These are phyloP conservation scores for Sebastes vulpes DNA, from an alignment of 2,797 vertebrate species.

Conservation along the genomic window DNA sequence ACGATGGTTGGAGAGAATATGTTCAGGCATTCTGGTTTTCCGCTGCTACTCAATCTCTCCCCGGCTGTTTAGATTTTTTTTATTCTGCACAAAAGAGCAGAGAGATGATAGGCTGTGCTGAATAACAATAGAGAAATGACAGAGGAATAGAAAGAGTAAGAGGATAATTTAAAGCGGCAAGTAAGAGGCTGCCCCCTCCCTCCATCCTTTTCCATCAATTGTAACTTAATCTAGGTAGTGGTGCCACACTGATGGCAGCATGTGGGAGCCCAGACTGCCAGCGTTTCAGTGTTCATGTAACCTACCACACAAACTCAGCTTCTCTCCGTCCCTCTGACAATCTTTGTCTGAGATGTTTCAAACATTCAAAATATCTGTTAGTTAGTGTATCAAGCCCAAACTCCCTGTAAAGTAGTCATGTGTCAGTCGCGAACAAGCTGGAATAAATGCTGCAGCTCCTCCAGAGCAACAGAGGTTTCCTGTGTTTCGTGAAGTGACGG, in stretches of 20 bases:
- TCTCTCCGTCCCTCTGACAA: background rate
- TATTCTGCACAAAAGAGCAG: conserved; percentile 33
- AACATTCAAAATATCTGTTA: no score
- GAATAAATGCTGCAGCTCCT: no score
- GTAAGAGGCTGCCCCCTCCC: background rate
- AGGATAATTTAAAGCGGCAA: conserved; percentile 17
- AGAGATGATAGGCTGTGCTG: conserved; percentile 28
- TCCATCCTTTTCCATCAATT: conserved; percentile 18
- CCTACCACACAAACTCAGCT: background rate
- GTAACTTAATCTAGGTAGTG: conserved; percentile 13
- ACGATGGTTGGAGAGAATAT: background rate
- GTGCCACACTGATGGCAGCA: conserved; percentile 2
- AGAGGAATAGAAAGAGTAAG: conserved; percentile 1
- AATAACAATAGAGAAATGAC: conserved; percentile 24
- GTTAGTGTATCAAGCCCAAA: no score
- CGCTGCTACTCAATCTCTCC: background rate
- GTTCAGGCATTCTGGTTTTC: background rate
- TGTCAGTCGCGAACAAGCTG: no score
- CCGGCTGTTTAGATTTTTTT: conserved; percentile 17
- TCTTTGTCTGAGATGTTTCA: no score
- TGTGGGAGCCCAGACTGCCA: background rate
- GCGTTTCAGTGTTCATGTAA: background rate
- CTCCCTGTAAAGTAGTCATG: no score
- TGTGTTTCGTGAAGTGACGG: no score
- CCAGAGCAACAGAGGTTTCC: no score